A percentile compares a stretch with the other conserved stretches of the same genome.
phyloP scores from a whole-genome alignment of 2,888 invertebrate genomes.

The Ariolimax columbianus region DNA sequence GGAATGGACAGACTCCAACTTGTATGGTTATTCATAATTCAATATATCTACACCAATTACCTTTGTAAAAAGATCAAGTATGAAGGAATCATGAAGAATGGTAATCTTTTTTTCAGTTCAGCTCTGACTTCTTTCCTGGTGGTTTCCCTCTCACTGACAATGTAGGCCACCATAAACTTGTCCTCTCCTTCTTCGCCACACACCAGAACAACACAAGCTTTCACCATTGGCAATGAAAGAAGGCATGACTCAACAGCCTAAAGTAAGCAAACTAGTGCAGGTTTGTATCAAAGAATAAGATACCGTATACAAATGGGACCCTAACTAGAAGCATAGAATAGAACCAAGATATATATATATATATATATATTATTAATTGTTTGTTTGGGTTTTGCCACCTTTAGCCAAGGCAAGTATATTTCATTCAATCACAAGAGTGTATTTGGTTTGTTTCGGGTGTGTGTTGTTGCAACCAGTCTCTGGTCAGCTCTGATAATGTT shows the following conservation, averaged over 20 bases:
- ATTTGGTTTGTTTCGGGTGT: too few relatives aligned
- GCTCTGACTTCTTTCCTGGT: constrained; percentile 76
- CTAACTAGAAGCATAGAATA: too few relatives aligned
- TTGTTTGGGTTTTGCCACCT: too few relatives aligned
- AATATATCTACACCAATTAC: constrained; percentile 58
- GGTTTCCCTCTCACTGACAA: constrained; percentile 73
- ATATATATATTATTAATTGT: too few relatives aligned
- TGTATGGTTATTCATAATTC: too few relatives aligned
- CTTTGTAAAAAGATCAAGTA: constrained; percentile 76
- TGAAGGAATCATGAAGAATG: constrained; percentile 80
- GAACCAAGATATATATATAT: too few relatives aligned
- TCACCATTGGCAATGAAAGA: constrained; percentile 75
- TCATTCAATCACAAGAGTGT: too few relatives aligned
- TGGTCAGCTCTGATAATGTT: too few relatives aligned
- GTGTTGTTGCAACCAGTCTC: too few relatives aligned
- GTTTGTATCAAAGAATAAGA: not conserved
- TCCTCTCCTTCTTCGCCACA: constrained; percentile 79
- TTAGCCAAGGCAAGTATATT: too few relatives aligned
- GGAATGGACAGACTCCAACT: too few relatives aligned
- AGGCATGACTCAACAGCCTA: constrained; percentile 79
- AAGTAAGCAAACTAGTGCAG: not conserved
- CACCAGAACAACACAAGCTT: constrained; percentile 76
- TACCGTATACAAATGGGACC: too few relatives aligned
- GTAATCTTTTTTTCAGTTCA: constrained; percentile 77
- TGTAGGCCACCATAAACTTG: constrained; percentile 79